Base-by-base conservation (phyloP, 2,888 invertebrate species). In the Amorpha juglandis region DNA sequence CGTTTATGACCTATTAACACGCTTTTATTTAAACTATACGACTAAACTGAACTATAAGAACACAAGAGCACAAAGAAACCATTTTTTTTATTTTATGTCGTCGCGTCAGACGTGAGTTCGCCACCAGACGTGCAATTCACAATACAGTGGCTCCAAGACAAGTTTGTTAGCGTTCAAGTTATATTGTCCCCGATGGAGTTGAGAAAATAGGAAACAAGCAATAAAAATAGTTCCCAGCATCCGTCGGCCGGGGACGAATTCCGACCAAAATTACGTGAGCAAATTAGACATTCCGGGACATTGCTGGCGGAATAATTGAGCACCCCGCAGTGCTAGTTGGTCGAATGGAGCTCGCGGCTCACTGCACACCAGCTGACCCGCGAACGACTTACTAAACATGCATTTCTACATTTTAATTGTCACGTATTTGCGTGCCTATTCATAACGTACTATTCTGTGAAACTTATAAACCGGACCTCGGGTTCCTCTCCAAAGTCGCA, bases 271-370 rank as follows among this genome's bases (percentile, higher is more conserved):
- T 92, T 91, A 92, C 92, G 93, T 92, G 92, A 91, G 90, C 89
- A 92, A 92, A 92, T 92, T 91, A 92, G 88, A 91, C 91, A 92
- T 92, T 92, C 92, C 91, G 78, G 89, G 83, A 87, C 89, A 91
- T 88, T 86, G 87, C 83, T 79, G 81, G 82, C 80, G 84, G 84
- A 89, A 87, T 92, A 90, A 90, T 90, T 89, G 89, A 85, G 86
- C 81, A 82, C 82, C 84, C 84, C 79, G 78, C 76, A 75, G 78
- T 75, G 71, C 79, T 79, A 82, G 80, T 83, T 84, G 82, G 82
- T 77, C 78, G 81, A 83, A 84, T 77, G 80, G 76, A 79, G 80
- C 82, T 83, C 81, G 82, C 76, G 76, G 70, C 75, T 72, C 74
- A 70, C 74, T 75, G 75, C 80, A 70, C 68, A 65, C 69, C 65